phyloP scores from a whole-genome alignment of 2,888 invertebrate species.

The Cheilosia urbana region DNA sequence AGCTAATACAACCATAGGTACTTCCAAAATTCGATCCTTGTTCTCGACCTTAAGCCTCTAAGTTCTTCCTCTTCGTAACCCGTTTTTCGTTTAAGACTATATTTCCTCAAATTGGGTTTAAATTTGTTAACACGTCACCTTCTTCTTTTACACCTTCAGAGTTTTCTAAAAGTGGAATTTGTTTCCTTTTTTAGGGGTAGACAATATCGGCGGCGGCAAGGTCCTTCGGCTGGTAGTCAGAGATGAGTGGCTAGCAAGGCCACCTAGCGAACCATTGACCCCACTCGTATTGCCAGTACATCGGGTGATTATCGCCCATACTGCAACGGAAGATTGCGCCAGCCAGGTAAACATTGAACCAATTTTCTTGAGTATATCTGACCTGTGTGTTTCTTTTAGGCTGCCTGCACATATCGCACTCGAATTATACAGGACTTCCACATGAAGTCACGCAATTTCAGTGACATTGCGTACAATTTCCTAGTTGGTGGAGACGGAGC shows the following conservation, averaged over 20 bases:
- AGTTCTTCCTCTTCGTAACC: constrained; percentile 4
- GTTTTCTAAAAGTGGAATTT: not conserved
- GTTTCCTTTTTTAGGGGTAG: constrained; percentile 53
- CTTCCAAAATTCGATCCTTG: constrained; percentile 64
- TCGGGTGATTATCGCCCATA: constrained; percentile 87
- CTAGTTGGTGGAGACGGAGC: constrained; percentile 91
- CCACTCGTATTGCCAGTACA: constrained; percentile 84
- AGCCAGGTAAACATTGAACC: constrained; percentile 83
- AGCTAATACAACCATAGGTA: constrained; percentile 84
- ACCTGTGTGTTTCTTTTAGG: constrained; percentile 80
- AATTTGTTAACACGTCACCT: constrained; percentile 2
- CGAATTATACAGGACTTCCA: constrained; percentile 86
- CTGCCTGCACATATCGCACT: constrained; percentile 85
- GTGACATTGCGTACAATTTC: constrained; percentile 91
- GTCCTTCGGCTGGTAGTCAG: constrained; percentile 86
- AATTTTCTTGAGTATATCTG: not conserved
- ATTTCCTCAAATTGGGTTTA: not conserved
- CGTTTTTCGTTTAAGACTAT: constrained; percentile 7
- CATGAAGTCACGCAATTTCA: constrained; percentile 87
- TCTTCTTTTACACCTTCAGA: not conserved
- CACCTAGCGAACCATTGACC: constrained; percentile 84
- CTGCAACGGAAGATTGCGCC: constrained; percentile 87
- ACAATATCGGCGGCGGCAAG: constrained; percentile 77
- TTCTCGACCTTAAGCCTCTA: not conserved
- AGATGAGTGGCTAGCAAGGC: constrained; percentile 88